Evolutionary conservation across 2,888 invertebrate genomes (phyloP), one percentile per base, ranked within the genome.

Genomic region (Ferdinandea cuprea): DNA sequence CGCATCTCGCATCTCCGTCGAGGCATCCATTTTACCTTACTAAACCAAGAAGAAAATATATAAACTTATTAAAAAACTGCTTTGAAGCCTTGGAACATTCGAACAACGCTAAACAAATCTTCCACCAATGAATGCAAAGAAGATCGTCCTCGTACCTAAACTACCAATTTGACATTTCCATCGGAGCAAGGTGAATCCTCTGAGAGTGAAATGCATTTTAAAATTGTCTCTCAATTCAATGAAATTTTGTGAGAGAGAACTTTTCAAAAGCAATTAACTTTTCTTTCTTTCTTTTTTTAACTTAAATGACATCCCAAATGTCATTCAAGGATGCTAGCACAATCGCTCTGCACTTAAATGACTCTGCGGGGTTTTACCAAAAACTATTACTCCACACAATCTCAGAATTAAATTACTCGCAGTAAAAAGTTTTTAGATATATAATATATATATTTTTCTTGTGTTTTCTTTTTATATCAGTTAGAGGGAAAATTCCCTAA

Each of bases 181-280:
- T 5, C 13, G 6, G 11, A 5, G 2, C 48, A 66, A 66, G 66
- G 66, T 40, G 30, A 50, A 15, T 25, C 32, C 50, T 19, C 17
- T 13, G n/a, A 48, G 21, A 13, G 17, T 21, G 4, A 35, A 61
- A 15, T 32, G 46, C 35, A 58, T 44, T 9, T 21, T 28, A 44
- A 35, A 44, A 32, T 30, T 63, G 5, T 25, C 25, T 2, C 40
- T 48, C 32, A 28, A n/a, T 40, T 35, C 46, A 48, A 65, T 74
- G 46, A 19, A 69, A 54, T 61, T 37, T 32, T 17, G 48, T n/a
- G 25, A 68, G 48, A 72, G 65, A 65, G 35, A 78, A 72, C 72
- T 78, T 48, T 48, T 78, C 58, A 35, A 52, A 66, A 65, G 63
- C 78, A 78, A 78, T 78, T 71, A 78, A 65, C 50, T 65, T 63